These are phyloP conservation scores for Nettapus auritus DNA, from an alignment of 2,113 vertebrate species.

Conservation along the genomic window DNA sequence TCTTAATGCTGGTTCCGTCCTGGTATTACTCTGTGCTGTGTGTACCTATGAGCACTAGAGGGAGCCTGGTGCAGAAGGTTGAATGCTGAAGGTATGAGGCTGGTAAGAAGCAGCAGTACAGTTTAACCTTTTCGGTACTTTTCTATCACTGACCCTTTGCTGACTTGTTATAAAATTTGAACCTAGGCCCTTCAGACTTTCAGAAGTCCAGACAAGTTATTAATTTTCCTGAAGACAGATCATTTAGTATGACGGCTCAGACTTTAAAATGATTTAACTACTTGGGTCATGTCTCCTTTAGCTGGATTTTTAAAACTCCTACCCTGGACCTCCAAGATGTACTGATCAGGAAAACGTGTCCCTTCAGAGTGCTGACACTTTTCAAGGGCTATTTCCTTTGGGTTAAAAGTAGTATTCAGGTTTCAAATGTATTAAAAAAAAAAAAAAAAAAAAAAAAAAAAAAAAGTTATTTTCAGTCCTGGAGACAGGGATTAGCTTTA, in stretches of 20 bases:
- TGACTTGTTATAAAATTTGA: neutral
- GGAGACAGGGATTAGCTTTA: neutral
- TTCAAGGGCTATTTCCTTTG: neutral
- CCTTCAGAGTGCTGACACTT: neutral
- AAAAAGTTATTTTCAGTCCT: neutral
- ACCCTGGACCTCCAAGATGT: neutral
- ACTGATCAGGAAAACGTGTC: neutral
- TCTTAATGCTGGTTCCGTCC: accelerated
- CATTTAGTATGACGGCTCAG: neutral
- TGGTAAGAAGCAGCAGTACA: accelerated
- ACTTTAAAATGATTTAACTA: neutral
- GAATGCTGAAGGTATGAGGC: neutral
- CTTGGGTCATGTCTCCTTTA: neutral
- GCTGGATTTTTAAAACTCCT: neutral
- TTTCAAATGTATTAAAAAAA: neutral
- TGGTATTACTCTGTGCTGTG: neutral
- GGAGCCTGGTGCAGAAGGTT: neutral
- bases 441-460: neutral
- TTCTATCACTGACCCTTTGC: neutral
- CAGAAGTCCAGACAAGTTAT: neutral
- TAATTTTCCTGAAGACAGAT: neutral
- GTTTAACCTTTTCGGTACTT: neutral
- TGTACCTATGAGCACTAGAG: neutral
- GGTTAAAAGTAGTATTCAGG: neutral
- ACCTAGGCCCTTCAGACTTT: neutral